Base-by-base conservation (phyloP, 2,797 vertebrate genomes). In the Coccyzus lansbergi region DNA sequence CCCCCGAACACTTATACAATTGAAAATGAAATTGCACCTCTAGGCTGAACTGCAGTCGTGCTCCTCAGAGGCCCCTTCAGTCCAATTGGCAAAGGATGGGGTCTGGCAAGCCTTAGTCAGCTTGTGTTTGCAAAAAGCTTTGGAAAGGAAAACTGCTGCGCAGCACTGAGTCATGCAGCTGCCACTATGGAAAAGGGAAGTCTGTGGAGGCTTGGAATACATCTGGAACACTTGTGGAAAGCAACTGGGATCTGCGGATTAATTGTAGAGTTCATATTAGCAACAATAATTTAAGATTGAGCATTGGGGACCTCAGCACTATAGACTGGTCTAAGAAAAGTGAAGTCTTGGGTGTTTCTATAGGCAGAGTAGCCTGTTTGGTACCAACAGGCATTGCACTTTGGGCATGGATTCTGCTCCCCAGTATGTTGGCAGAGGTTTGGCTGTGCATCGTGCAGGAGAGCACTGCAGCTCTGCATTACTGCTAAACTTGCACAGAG, bases 11-110 rank as follows among this genome's bases (percentile, higher is more conserved):
- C 80, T 88, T 90, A 58, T 71, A 78, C 62, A 88, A 88, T 51
- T 91, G 83, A 91, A 94, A 94, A 95, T 86, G 69, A 81, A 92
- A 94, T 87, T 90, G 80, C 53, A 90, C 67, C 76, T 91, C 87
- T 84, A 92, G 86, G 92, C 90, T 94, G 74, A 92, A 77, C 83
- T 88, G 90, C 58, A 92, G 72, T 76, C 55, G 0, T 40, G 83
- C 72, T 95, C 91, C 95, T 95, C 88, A 48, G 95, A 93, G 89
- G 79, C 90, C 83, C 72, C 74, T 86, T 93, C 90, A 55, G 24
- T 81, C 71, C 87, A 92, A 20, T 53, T 95, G 89, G 91, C 96
- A 88, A 75, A 86, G 55, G 82, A 55, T 22, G 42, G 76, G 70
- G 29, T 78, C 78, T 95, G 94, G 94, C 93, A 78, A 65, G 77